Percentiles rank a stretch among this genome's conserved stretches.
Evolutionary conservation across 2,797 vertebrate species (phyloP).

Genomic region (Macropus fuliginosus): DNA sequence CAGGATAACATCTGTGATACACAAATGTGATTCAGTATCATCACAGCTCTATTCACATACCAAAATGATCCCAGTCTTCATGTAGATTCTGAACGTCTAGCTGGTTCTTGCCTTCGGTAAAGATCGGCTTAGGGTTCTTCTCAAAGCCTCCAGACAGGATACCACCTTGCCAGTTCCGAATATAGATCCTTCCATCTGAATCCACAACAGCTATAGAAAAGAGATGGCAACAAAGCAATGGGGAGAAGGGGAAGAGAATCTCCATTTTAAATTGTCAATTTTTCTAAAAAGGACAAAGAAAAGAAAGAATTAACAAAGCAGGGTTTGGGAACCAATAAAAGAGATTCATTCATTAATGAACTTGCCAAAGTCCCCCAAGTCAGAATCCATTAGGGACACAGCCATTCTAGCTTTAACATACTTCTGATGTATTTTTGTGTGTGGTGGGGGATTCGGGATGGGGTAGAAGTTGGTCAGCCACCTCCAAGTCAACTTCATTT

Average conservation of each 20-base stretch:
- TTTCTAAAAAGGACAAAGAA: slow-evolving; percentile 21
- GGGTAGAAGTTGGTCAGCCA: neutral
- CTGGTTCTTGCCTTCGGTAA: slow-evolving; percentile 97
- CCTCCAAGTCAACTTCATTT: neutral
- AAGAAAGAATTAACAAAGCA: neutral
- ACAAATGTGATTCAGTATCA: neutral
- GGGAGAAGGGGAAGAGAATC: slow-evolving; percentile 35
- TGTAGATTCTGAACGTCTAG: slow-evolving; percentile 97
- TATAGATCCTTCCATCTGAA: slow-evolving; percentile 96
- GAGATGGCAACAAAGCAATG: slow-evolving; percentile 46
- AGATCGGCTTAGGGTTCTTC: slow-evolving; percentile 99
- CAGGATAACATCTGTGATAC: neutral
- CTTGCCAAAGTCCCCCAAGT: slow-evolving; percentile 5
- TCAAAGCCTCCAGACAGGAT: slow-evolving; percentile 97
- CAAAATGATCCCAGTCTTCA: slow-evolving; percentile 99
- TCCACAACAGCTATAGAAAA: slow-evolving; percentile 91
- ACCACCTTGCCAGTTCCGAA: slow-evolving; percentile 95
- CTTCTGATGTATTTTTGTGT: neutral
- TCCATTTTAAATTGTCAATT: slow-evolving; percentile 40
- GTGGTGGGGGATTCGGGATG: accelerated
- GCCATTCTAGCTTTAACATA: slow-evolving; percentile 11
- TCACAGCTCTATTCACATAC: slow-evolving; percentile 82
- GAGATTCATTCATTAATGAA: neutral
- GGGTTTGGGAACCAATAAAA: neutral
- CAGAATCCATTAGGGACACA: neutral